A percentile compares a stretch with the other conserved stretches of the same genome.
Conservation (phyloP, 2,888 invertebrate genomes). For the Polydesmus complanatus region DNA sequence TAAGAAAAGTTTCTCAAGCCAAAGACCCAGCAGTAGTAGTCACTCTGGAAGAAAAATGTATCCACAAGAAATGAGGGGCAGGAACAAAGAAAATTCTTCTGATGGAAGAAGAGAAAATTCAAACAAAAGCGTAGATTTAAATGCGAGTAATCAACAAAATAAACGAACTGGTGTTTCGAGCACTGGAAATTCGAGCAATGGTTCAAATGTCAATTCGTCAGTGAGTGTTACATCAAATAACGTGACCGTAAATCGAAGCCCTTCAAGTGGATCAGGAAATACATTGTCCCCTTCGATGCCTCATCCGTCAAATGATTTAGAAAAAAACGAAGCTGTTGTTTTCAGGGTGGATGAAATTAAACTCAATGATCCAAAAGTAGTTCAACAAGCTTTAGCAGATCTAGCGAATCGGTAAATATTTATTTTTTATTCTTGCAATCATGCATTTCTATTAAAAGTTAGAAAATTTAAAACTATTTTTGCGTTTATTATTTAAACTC, state of each 20-base stretch:
- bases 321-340: constrained; percentile 27
- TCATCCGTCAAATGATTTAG: background rate
- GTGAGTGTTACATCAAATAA: background rate
- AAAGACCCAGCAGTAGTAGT: constrained; percentile 26
- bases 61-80: background rate
- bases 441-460: too few relatives aligned
- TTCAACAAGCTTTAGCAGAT: constrained; percentile 37
- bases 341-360: constrained; percentile 43
- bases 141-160: background rate
- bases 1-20: constrained; percentile 33
- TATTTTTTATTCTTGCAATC: background rate
- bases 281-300: background rate
- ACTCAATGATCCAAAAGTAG: constrained; percentile 38
- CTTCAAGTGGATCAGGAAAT: constrained; percentile 23
- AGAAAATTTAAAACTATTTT: too few relatives aligned
- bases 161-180: background rate
- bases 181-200: background rate
- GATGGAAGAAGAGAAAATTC: background rate
- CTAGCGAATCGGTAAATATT: constrained; percentile 23
- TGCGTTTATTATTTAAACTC: background rate
- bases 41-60: constrained; percentile 9
- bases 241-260: constrained; percentile 21
- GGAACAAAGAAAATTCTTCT: constrained; percentile 2
- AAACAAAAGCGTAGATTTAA: background rate
- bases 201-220: background rate